phyloP scores from a whole-genome alignment of 2,113 vertebrate species.

The Geococcyx californianus region DNA sequence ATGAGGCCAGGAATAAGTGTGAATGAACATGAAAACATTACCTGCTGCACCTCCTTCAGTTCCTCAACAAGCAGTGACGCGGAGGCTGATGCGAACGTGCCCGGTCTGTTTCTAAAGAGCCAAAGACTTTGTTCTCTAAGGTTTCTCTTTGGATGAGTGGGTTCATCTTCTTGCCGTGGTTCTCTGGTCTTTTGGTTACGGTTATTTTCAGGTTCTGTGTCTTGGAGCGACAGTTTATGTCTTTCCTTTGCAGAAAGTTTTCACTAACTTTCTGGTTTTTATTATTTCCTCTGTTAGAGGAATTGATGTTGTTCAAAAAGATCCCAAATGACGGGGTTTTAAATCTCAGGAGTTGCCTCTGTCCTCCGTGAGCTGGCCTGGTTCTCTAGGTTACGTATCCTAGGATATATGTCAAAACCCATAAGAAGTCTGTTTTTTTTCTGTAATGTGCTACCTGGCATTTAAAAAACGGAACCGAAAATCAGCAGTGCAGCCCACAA shows the following conservation, averaged over 20 bases:
- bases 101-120: background rate
- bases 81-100: background rate
- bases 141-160: background rate
- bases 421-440: rapidly evolving
- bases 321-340: background rate
- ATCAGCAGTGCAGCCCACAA: background rate
- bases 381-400: too few relatives aligned
- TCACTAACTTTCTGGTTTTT: background rate
- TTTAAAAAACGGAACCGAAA: background rate
- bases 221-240: background rate
- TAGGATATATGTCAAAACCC: rapidly evolving
- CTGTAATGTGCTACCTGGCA: too few relatives aligned
- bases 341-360: too few relatives aligned
- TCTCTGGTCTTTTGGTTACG: background rate
- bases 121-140: background rate
- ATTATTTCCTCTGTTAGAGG: background rate
- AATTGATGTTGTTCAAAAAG: background rate
- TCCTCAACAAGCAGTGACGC: background rate
- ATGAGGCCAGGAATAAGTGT: background rate
- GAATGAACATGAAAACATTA: background rate
- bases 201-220: background rate
- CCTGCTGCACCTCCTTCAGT: background rate
- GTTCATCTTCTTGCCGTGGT: background rate
- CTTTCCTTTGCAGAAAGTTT: background rate
- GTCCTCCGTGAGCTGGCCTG: too few relatives aligned